Base-by-base conservation (phyloP, 2,797 vertebrate genomes). In the Tapera naevia region DNA sequence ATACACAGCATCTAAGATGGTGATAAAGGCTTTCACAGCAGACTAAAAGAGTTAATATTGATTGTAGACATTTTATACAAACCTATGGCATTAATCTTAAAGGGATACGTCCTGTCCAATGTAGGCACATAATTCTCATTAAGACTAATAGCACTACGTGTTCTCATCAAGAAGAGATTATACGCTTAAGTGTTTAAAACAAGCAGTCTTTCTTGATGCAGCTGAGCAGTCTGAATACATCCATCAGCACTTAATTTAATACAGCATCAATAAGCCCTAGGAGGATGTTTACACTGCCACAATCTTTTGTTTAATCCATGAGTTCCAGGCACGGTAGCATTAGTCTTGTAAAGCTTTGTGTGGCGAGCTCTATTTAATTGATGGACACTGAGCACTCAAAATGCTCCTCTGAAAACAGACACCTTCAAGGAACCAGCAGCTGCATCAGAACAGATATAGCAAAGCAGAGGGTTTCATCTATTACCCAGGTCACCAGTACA, bases 291-390 rank as follows among this genome's bases (percentile, higher is more conserved):
- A 89, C 94, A 93, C 91, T 96, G 81, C 61, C 88, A 81, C 79
- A 82, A 83, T 89, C 91, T 96, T 95, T 91, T 97, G 94, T 97
- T 97, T 96, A 96, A 97, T 96, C 95, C 94, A 95, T 86, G 88
- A 72, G 11, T 89, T 95, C 80, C 95, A 93, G 83, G 89, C 89
- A 89, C 0, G 1, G 94, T 80, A 91, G 90, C 94, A 91, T 93
- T 93, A 96, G 75, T 93, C 81, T 94, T 96, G 94, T 88, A 88
- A 95, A 93, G 94, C 81, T 60, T 88, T 96, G 93, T 96, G 94
- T 91, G 79, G 91, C 96, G 86, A 93, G 67, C 88, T 94, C 91
- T 86, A 46, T 93, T 96, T 94, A 95, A 96, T 82, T 95, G 94
- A 92, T 78, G 88, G 92, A 96, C 87, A 89, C 50, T 39, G 81